phyloP scores from a whole-genome alignment of 1,140 invertebrate genomes.

The Drosophila malerkotliana region DNA sequence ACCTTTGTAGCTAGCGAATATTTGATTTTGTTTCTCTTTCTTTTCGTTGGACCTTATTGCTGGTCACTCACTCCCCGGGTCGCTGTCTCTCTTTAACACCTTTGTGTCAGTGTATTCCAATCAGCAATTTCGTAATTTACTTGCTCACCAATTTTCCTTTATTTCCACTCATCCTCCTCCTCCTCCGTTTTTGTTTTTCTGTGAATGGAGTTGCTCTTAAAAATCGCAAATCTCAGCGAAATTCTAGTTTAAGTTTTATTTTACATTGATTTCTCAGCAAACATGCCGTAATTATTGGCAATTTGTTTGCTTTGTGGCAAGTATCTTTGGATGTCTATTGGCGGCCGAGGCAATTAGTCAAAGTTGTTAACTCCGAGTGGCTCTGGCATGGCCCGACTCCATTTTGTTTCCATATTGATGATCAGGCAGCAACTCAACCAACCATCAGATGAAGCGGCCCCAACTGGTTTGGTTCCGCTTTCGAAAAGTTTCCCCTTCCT shows the following conservation, averaged over 20 bases:
- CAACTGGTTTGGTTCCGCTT: constrained; percentile 80
- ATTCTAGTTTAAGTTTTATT: constrained; percentile 7
- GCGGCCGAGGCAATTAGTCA: constrained; percentile 37
- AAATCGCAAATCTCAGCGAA: not conserved
- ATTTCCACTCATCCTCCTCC: constrained; percentile 12
- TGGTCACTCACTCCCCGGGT: constrained; percentile 11
- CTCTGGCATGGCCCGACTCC: constrained; percentile 20
- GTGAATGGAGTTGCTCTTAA: constrained; percentile 18
- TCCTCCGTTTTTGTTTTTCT: constrained; percentile 13
- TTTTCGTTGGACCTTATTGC: constrained; percentile 7
- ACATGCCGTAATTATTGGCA: constrained; percentile 8
- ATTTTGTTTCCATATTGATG: constrained; percentile 56
- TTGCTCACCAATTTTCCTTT: constrained; percentile 57
- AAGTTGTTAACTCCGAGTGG: constrained; percentile 38
- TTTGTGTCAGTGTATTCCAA: constrained; percentile 35
- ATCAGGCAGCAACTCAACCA: constrained; percentile 35
- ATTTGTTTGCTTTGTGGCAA: constrained; percentile 18
- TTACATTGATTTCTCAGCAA: not conserved
- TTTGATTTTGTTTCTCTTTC: constrained; percentile 33
- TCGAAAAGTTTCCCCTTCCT: constrained; percentile 64
- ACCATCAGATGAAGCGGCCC: constrained; percentile 10
- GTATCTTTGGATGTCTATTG: constrained; percentile 30
- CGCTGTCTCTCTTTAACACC: constrained; percentile 29
- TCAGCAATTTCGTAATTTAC: constrained; percentile 75
- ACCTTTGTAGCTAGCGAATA: constrained; percentile 63